Percentiles rank a stretch among this genome's conserved stretches.
phyloP scores from a whole-genome alignment of 2,888 invertebrate genomes.

The Ashinkailepas kermadecensis region DNA sequence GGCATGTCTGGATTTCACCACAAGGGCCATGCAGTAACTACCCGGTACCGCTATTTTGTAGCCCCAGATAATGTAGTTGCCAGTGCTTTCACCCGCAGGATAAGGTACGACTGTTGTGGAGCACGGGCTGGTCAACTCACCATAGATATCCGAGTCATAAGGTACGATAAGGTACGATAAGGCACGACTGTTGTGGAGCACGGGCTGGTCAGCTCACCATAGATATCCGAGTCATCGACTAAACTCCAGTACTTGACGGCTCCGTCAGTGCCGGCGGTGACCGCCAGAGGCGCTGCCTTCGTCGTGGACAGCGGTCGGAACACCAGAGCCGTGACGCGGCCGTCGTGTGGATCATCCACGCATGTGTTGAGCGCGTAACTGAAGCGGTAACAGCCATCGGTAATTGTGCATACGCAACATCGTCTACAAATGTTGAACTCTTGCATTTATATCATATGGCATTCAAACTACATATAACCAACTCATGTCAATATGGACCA shows the following conservation, averaged over 20 bases:
- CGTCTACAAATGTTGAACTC: too few species aligned
- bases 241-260: conserved; percentile 64
- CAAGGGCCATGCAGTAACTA: too few species aligned
- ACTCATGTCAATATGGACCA: too few species aligned
- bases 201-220: conserved; percentile 39
- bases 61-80: too few species aligned
- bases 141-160: conserved; percentile 48
- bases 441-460: too few species aligned
- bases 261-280: conserved; percentile 59
- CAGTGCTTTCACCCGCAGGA: too few species aligned
- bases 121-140: conserved; percentile 34
- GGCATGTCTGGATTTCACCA: too few species aligned
- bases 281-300: conserved; percentile 48
- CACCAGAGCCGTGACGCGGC: conserved; percentile 51
- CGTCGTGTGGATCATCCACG: conserved; percentile 63
- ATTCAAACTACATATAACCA: too few species aligned
- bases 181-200: too few species aligned
- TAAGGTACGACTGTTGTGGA: too few species aligned
- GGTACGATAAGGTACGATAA: too few species aligned
- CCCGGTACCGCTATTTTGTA: too few species aligned
- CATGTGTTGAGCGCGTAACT: conserved; percentile 63
- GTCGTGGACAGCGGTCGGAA: conserved; percentile 50
- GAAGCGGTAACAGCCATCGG: conserved; percentile 35
- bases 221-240: conserved; percentile 47
- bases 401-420: not conserved